These are phyloP conservation scores for Peromyscus melanophrys DNA, from an alignment of 2,797 vertebrate species.

Conservation along the genomic window DNA sequence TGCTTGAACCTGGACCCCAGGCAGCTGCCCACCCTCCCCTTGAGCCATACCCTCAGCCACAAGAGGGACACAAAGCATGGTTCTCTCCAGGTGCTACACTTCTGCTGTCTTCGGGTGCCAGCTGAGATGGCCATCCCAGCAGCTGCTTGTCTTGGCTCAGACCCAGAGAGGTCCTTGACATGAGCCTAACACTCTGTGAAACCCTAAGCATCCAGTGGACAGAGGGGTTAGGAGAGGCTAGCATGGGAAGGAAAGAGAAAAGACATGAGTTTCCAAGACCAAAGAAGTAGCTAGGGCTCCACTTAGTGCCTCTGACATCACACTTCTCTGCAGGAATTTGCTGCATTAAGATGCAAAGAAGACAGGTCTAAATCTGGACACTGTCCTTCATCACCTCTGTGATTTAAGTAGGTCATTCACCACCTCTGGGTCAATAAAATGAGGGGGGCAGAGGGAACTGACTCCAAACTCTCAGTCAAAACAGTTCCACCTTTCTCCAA, in stretches of 20 bases:
- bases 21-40: no score
- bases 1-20: not conserved
- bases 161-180: not conserved
- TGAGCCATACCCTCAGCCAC: not conserved
- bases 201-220: not conserved
- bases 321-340: not conserved
- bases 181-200: not conserved
- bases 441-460: no score
- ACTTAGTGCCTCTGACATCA: not conserved
- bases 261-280: not conserved
- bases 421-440: not conserved
- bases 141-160: not conserved
- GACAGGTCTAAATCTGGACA: not conserved
- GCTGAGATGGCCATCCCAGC: no score
- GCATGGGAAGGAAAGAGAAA: not conserved
- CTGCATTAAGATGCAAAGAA: not conserved
- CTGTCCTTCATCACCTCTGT: not conserved
- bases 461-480: not conserved
- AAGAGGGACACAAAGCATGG: not conserved
- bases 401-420: not conserved
- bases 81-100: not conserved
- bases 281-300: not conserved
- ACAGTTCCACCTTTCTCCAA: not conserved
- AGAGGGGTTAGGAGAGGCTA: not conserved
- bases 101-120: not conserved